A percentile compares a stretch with the other conserved stretches of the same genome.
These are phyloP conservation scores for Melanaphis sacchari DNA, from an alignment of 1,140 invertebrate species.

Conservation along the genomic window DNA sequence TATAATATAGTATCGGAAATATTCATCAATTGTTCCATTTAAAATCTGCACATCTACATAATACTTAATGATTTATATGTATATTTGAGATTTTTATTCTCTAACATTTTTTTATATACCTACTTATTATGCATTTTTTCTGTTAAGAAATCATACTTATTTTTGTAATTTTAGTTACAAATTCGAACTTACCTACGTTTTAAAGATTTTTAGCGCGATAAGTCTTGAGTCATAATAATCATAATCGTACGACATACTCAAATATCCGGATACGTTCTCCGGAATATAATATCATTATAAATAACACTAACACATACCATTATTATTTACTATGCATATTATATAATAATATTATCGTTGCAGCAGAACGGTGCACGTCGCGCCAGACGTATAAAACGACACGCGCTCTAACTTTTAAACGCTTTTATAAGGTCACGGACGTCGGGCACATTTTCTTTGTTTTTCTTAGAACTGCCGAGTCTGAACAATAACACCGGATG, in stretches of 20 bases:
- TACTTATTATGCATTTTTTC: no score
- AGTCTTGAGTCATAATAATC: not conserved
- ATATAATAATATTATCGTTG: not conserved
- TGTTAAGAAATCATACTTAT: no score
- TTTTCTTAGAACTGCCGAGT: not conserved
- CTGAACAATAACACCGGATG: not conserved
- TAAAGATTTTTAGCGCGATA: not conserved
- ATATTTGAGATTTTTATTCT: no score
- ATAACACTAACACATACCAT: not conserved
- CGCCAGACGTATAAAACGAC: not conserved
- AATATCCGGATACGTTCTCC: not conserved
- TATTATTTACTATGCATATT: not conserved
- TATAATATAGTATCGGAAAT: no score
- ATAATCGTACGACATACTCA: not conserved
- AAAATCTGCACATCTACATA: no score
- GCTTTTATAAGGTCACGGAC: constrained; percentile 6
- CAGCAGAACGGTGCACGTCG: not conserved
- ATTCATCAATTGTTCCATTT: no score
- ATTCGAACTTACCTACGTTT: not conserved
- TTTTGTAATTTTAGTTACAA: not conserved
- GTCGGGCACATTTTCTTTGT: not conserved
- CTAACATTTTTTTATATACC: no score
- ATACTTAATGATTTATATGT: no score
- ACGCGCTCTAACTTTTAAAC: not conserved
- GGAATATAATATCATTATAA: not conserved